phyloP scores from a whole-genome alignment of 1,140 invertebrate genomes.

The Protaetia brevitarsis region DNA sequence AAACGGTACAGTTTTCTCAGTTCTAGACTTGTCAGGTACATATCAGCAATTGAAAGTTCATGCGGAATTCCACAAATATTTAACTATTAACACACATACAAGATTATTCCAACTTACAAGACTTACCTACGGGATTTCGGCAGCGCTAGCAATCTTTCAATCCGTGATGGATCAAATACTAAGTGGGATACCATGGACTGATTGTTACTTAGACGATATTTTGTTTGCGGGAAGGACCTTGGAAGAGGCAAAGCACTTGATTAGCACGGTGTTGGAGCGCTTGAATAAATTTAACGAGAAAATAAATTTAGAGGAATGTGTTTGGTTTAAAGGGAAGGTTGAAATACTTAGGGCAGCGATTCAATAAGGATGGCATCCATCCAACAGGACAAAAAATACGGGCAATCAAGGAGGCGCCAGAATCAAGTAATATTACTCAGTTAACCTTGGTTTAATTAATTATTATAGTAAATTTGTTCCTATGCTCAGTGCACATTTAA shows the following conservation, averaged over 20 bases:
- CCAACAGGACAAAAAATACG: not conserved
- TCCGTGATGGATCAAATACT: slow-evolving; percentile 44
- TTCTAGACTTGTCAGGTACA: slow-evolving; percentile 45
- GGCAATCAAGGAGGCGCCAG: not conserved
- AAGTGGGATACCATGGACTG: slow-evolving; percentile 28
- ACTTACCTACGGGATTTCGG: slow-evolving; percentile 45
- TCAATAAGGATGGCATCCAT: too few species aligned
- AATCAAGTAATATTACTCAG: not conserved
- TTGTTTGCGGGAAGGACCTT: slow-evolving; percentile 33
- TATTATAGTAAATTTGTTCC: not conserved
- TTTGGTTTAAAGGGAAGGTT: too few species aligned
- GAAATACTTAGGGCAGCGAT: too few species aligned
- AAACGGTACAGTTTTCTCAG: too few species aligned
- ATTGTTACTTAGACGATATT: slow-evolving; percentile 41
- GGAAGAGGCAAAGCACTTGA: slow-evolving; percentile 20
- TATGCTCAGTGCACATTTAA: not conserved
- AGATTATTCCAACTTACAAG: slow-evolving; percentile 44
- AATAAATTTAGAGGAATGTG: too few species aligned
- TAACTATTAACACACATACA: slow-evolving; percentile 46
- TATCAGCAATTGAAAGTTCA: slow-evolving; percentile 46
- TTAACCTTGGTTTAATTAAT: not conserved
- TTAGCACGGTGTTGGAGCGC: not conserved
- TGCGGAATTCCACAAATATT: slow-evolving; percentile 37
- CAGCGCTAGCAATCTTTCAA: slow-evolving; percentile 44
- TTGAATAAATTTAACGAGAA: not conserved